Conservation (phyloP, 1,140 invertebrate genomes). For the Solenopsis invicta region DNA sequence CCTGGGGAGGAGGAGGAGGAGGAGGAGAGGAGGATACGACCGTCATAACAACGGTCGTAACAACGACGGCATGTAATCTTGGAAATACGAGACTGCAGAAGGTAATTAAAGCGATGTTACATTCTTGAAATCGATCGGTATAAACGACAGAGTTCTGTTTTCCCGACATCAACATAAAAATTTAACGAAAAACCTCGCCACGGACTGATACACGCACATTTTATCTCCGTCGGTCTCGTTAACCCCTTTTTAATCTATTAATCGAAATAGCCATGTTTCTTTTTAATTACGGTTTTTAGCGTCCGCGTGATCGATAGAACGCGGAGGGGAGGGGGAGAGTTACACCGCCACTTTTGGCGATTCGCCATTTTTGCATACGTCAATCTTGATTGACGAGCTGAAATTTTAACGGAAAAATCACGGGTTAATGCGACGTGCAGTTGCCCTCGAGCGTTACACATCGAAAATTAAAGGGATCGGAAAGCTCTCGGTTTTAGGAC, state of each 20-base stretch:
- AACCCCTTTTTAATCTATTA: neutral
- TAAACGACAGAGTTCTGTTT: neutral
- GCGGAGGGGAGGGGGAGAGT: neutral
- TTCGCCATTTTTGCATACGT: neutral
- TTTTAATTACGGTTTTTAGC: slow-evolving; percentile 1
- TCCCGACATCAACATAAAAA: neutral
- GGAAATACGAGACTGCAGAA: neutral
- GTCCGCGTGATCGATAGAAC: neutral
- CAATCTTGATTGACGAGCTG: neutral
- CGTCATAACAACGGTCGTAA: neutral
- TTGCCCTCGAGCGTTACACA: slow-evolving; percentile 16
- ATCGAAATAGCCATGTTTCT: neutral
- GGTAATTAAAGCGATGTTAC: neutral
- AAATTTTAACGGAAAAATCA: slow-evolving; percentile 20
- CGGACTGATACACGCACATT: too few species aligned
- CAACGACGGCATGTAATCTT: neutral
- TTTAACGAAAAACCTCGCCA: neutral
- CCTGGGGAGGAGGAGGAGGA: neutral
- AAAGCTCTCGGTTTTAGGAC: slow-evolving; percentile 18
- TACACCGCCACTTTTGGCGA: neutral
- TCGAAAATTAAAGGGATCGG: slow-evolving; percentile 19
- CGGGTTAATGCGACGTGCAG: neutral
- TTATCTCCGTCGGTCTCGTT: neutral
- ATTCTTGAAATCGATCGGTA: neutral
- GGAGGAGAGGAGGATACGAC: neutral